Base-by-base conservation (phyloP, 2,888 invertebrate genomes). In the Griposia aprilina region DNA sequence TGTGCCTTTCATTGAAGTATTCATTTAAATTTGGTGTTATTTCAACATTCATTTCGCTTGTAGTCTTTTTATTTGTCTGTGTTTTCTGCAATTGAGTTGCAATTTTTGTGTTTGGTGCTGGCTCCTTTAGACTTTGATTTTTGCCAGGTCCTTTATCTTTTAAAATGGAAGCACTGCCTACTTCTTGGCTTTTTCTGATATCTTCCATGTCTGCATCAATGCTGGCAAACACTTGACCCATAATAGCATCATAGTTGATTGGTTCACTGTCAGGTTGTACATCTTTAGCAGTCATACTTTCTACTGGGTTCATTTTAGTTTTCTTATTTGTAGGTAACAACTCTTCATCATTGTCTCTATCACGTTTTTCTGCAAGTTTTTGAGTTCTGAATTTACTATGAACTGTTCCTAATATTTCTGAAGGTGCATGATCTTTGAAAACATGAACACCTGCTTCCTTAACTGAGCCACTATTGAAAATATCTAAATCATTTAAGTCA, bases 141-240 rank as follows among this genome's bases (percentile, higher is more conserved):
- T 66, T 76, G n/a, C 72, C 63, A 62, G 70, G 57, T 20, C 74
- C 36, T 79, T 26, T 80, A 57, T 68, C 65, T 71, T 83, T 78
- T 67, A 79, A 55, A 71, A 48, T 76, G 26, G 63, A 79, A 55
- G 76, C 72, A 75, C 85, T 90, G 23, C 66, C 80, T 48, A 83
- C 70, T 57, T 89, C 88, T 78, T 92, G 90, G 69, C 87, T 90
- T 84, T 92, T 91, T 75, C 89, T 90, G 80, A 85, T 89, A 30
- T 90, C 90, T 86, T 92, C 90, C 74, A 96, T 94, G 80, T 96
- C 96, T 59, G 94, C 94, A 90, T 96, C 95, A 90, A 96, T 96
- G 80, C 90, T 95, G 62, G 95, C 95, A 91, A 96, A 96, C 15
- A 95, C 96, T 89, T 94, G 93, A 30, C 92, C 92, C 92, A 96